Conservation (phyloP, 2,113 vertebrate species). For the Petrocephalus microphthalmus region DNA sequence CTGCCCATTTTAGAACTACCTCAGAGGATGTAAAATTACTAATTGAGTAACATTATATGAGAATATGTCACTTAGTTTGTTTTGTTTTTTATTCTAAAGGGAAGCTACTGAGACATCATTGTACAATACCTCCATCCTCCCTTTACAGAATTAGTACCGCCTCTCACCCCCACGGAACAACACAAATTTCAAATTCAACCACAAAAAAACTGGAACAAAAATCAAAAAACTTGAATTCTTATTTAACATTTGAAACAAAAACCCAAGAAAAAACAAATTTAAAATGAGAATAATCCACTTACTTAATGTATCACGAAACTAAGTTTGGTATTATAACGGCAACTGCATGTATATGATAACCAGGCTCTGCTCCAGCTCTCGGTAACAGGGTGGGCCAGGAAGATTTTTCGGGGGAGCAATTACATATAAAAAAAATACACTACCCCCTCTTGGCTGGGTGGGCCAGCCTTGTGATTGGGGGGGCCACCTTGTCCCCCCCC, state of each 20-base stretch:
- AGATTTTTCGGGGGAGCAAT: no score
- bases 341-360: not conserved
- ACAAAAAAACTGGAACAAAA: not conserved
- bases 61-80: conserved; percentile 24
- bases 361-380: no score
- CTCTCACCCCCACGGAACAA: not conserved
- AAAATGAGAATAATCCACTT: not conserved
- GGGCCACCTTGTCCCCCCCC: no score
- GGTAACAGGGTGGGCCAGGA: no score
- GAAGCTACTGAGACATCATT: conserved; percentile 38
- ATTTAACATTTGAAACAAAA: not conserved
- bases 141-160: not conserved
- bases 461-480: no score
- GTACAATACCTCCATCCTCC: conserved; percentile 28
- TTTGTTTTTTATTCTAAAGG: not conserved
- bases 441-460: no score
- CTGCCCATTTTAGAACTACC: conserved; percentile 79
- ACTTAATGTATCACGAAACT: not conserved
- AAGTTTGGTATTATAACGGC: not conserved
- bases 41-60: conserved; percentile 15
- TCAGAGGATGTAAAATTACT: conserved; percentile 61
- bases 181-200: not conserved
- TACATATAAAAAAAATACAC: no score
- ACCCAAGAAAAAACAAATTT: not conserved
- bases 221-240: not conserved